Percentiles rank a stretch among this genome's conserved stretches.
Conservation (phyloP, 2,113 vertebrate species). For the Salvator merianae region DNA sequence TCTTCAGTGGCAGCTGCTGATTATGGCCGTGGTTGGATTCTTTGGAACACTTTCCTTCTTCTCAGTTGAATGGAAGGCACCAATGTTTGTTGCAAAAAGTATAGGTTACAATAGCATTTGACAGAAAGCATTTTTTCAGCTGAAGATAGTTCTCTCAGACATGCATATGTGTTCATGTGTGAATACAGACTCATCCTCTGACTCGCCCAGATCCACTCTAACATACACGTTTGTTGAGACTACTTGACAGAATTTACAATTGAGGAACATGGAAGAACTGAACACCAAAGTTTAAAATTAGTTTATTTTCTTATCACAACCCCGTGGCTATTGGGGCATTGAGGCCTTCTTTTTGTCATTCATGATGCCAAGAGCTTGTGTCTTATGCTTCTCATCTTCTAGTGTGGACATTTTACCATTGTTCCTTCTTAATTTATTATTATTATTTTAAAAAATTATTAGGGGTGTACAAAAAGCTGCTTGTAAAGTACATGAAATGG, state of each 20-base stretch:
- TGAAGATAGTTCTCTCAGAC: accelerated
- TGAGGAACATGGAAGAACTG: background rate
- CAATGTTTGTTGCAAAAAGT: conserved; percentile 63
- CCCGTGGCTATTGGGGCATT: background rate
- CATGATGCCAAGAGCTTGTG: conserved; percentile 31
- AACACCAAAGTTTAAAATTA: conserved; percentile 8
- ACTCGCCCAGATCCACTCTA: too few relatives aligned
- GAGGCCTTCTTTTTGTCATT: background rate
- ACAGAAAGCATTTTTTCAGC: conserved; percentile 22
- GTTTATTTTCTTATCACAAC: conserved; percentile 22
- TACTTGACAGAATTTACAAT: accelerated
- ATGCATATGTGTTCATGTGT: background rate
- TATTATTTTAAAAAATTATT: too few relatives aligned
- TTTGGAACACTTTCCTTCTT: conserved; percentile 90
- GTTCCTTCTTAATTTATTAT: background rate
- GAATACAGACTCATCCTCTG: too few relatives aligned
- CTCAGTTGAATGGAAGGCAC: conserved; percentile 80
- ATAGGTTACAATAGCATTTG: conserved; percentile 89
- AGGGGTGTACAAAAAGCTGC: too few relatives aligned
- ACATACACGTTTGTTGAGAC: accelerated
- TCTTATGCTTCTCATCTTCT: conserved; percentile 2
- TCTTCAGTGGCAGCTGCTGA: conserved; percentile 95
- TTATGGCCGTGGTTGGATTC: conserved; percentile 88
- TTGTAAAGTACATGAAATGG: too few relatives aligned
- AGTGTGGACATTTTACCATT: conserved; percentile 5